Base-by-base conservation (phyloP, 2,888 invertebrate genomes). In the Chalcis sispes region DNA sequence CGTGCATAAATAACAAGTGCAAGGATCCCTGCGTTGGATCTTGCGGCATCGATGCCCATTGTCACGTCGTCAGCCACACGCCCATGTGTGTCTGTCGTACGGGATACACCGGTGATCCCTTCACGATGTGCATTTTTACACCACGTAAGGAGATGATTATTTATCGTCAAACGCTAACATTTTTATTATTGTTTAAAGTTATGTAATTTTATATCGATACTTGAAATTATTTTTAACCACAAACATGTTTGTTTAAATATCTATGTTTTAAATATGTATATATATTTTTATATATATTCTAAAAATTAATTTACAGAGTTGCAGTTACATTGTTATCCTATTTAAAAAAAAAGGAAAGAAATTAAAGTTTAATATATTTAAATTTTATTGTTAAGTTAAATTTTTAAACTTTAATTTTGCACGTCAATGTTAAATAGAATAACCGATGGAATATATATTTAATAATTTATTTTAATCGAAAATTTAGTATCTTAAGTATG, bases 1-100 rank as follows among this genome's bases (percentile, higher is more conserved):
- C 95, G 2, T 96, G 96, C 83, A 89, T 94, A 13, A 92, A 93
- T 83, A 92, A 93, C 81, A 94, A 94, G 89, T 96, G 96, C 86
- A 85, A 89, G 10, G 92, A 95, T 87, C 95, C 95, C 58, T 89
- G 89, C 77, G 79, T 73, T 10, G 82, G 82, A 7, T 82, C 86
- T 75, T 89, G 89, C 81, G 88, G 88, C 13, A 70, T 78, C 15
- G 85, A 84, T 42, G 89, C 90, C 10, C 88, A 89, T 58, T 92
- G 91, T 78, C 88, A 90, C 81, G 91, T 91, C 8, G 89, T 91
- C 52, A 90, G 91, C 80, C 92, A 92, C 81, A 90, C 89, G 77
- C 91, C 92, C 8, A 90, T 91, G 42, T 92, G 92, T 82, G 89
- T 89, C 81, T 92, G 92, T 82, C 89, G 89, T 18, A 79, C 87